These are phyloP conservation scores for Isaurus tuberculatus DNA, from an alignment of 92 coral and sea anemone species.

Conservation along the genomic window DNA sequence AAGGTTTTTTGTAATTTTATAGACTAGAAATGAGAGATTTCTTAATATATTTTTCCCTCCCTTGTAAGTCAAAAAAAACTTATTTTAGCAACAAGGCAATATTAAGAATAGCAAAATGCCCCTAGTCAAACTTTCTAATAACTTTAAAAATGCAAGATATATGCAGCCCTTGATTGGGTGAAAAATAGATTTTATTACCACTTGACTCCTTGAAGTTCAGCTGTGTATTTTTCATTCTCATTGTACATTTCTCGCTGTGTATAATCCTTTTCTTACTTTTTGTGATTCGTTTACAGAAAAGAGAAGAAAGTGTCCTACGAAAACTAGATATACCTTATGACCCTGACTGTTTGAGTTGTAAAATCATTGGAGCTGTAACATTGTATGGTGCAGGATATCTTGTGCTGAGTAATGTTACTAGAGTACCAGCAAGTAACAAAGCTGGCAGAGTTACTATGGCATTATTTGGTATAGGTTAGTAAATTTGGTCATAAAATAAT, in stretches of 20 bases:
- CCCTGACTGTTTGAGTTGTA: constrained; percentile 88
- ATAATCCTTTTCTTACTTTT: no score
- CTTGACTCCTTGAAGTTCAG: no score
- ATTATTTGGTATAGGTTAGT: constrained; percentile 80
- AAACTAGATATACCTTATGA: constrained; percentile 72
- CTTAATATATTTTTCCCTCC: no score
- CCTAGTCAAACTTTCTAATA: not conserved
- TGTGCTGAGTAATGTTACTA: constrained; percentile 66
- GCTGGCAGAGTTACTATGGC: constrained; percentile 74
- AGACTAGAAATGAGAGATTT: no score
- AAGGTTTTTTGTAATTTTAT: no score
- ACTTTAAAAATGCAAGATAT: no score
- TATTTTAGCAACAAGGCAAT: no score
- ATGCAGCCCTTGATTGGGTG: no score
- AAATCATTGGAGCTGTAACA: constrained; percentile 72
- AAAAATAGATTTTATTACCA: no score
- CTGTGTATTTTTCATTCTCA: no score
- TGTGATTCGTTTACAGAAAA: not conserved
- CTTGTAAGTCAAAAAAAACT: no score
- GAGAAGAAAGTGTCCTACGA: constrained; percentile 52
- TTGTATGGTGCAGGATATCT: constrained; percentile 78
- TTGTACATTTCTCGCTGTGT: no score
- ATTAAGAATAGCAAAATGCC: not conserved
- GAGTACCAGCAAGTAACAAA: constrained; percentile 67
- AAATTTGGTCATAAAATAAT: not conserved